These are phyloP conservation scores for Limnephilus auricula DNA, from an alignment of 2,888 invertebrate species.

Conservation along the genomic window DNA sequence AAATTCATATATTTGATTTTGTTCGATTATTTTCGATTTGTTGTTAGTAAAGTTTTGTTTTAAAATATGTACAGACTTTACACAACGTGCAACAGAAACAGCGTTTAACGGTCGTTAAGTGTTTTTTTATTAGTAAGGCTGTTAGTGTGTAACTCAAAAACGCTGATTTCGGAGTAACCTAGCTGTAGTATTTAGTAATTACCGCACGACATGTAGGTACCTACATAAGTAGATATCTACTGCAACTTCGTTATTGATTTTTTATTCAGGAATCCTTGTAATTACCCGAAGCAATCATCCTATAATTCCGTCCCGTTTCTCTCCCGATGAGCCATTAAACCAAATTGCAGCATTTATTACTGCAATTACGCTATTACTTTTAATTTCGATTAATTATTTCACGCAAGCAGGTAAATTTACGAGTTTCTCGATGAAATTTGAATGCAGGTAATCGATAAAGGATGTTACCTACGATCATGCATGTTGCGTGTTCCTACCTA, in stretches of 20 bases:
- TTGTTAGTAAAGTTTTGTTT: no score
- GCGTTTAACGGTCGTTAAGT: no score
- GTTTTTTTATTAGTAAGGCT: no score
- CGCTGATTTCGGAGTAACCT: no score
- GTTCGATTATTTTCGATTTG: no score
- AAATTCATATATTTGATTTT: no score
- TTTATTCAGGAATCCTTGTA: neutral
- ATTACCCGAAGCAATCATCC: neutral
- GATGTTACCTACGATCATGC: neutral
- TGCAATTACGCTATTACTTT: neutral
- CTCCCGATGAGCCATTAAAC: neutral
- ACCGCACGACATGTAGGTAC: no score
- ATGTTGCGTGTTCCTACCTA: neutral
- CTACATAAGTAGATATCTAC: neutral
- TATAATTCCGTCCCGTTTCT: neutral
- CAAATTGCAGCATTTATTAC: neutral
- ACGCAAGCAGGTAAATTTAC: conserved; percentile 28
- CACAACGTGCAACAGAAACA: no score
- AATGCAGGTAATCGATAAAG: neutral
- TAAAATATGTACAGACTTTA: no score
- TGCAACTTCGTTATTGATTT: neutral
- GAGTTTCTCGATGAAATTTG: neutral
- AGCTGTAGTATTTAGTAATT: no score
- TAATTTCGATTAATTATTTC: conserved; percentile 34
- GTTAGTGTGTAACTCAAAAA: no score